Percentiles rank a stretch among this genome's conserved stretches.
Conservation (phyloP, 1,140 invertebrate species). For the Drosophila varians region DNA sequence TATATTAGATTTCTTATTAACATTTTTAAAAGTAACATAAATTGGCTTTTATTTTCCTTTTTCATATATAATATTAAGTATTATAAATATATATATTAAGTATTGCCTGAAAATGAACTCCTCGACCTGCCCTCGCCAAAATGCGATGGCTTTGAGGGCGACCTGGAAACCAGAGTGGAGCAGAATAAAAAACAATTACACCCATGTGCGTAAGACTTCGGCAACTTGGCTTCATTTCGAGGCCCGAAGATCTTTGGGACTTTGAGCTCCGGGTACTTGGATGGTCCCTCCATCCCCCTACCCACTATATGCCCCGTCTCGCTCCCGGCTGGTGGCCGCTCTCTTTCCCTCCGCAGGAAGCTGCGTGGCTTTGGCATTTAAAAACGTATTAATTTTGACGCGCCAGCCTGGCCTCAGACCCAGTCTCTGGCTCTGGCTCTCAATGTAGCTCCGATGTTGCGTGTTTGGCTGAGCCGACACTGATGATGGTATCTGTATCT, state of each 20-base stretch:
- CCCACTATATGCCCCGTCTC: not conserved
- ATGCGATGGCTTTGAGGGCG: conserved; percentile 36
- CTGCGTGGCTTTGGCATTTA: conserved; percentile 77
- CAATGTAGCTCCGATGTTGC: conserved; percentile 7
- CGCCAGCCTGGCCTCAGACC: conserved; percentile 50
- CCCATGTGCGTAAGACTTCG: conserved; percentile 75
- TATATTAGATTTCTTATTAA: no score
- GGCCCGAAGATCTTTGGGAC: conserved; percentile 13
- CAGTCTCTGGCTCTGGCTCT: conserved; percentile 4
- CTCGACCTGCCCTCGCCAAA: conserved; percentile 20
- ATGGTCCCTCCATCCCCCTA: not conserved
- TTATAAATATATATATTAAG: no score
- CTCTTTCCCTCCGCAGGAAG: conserved; percentile 60
- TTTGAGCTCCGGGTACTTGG: conserved; percentile 3
- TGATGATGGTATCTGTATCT: conserved; percentile 67
- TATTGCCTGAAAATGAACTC: not conserved
- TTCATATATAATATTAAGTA: no score
- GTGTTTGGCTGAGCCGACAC: conserved; percentile 48
- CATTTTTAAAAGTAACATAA: not conserved
- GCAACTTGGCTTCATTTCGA: conserved; percentile 26
- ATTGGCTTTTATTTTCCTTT: no score
- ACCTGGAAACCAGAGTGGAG: conserved; percentile 41
- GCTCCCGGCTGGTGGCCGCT: not conserved
- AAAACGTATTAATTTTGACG: conserved; percentile 82
- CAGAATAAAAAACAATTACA: conserved; percentile 70